Evolutionary conservation across 2,888 invertebrate species (phyloP), one percentile per base, ranked within the genome.

Genomic region (Opisthograptis luteolata): DNA sequence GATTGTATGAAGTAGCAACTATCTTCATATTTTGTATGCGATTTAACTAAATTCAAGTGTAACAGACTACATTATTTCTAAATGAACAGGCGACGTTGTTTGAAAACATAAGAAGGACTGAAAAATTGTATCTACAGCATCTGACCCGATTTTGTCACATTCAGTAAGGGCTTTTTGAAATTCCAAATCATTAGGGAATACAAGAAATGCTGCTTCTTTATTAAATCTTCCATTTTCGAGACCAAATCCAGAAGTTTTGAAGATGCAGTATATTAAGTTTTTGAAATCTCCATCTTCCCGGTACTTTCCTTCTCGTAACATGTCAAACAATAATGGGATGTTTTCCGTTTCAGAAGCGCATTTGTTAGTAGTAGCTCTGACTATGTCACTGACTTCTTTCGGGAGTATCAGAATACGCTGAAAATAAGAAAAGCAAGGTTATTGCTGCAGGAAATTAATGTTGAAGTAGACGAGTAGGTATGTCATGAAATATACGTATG

Each of bases 221-320:
- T 81, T 73, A 14, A 84, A 55, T 31, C 72, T 66, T 2, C 81
- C 84, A 10, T 66, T 58, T 2, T 52, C 35, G n/a, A 66, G 58
- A 2, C 58, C 50, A 3, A 70, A 66, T 9, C 74, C 73, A n/a
- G 77, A 47, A 35, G 73, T 75, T 40, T 69, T 68, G 49, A 77
- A 70, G 42, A 80, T 63, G 56, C 89, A 88, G 24, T 76, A 68
- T 1, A 79, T 44, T 25, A 78, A 80, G n/a, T 79, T 73, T 57
- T 76, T 79, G 2, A 82, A 59, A 4, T 76, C 66, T 25, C 74
- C 76, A 4, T 83, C 74, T 54, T 64, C 56, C 25, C 9, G 20
- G 12, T 79, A 71, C 1, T 69, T 59, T 3, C 82, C 83, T 25
- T 68, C 59, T 10, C 76, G 62, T 1, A 80, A 66, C 25, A 62